Percentiles rank a stretch among this genome's conserved stretches.
Conservation (phyloP, 2,113 vertebrate genomes). For the Perccottus glenii region DNA sequence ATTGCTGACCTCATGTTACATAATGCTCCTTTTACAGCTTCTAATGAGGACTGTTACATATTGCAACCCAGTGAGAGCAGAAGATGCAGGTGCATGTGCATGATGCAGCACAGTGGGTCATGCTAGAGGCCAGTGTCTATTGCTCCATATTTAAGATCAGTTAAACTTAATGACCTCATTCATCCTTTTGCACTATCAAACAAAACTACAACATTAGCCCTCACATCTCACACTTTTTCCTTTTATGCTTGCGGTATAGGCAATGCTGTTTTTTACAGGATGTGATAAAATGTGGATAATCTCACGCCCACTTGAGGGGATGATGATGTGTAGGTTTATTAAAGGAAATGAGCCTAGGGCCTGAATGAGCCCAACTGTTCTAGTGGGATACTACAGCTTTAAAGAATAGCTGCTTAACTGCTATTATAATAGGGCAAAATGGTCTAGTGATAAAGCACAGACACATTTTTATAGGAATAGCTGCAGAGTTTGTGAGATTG, state of each 20-base stretch:
- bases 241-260: constrained; percentile 59
- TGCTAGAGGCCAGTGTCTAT: constrained; percentile 45
- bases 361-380: constrained; percentile 45
- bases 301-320: constrained; percentile 69
- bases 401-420: constrained; percentile 31
- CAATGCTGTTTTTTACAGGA: constrained; percentile 58
- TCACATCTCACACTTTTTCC: constrained; percentile 37
- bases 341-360: constrained; percentile 58
- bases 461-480: constrained; percentile 21
- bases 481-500: neutral
- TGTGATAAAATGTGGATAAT: constrained; percentile 69
- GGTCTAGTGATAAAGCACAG: constrained; percentile 10
- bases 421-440: constrained; percentile 28
- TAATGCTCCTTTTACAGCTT: constrained; percentile 22
- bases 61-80: constrained; percentile 12
- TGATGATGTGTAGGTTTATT: constrained; percentile 69
- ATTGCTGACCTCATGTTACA: constrained; percentile 48
- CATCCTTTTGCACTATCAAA: constrained; percentile 55
- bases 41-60: constrained; percentile 54
- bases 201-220: constrained; percentile 58
- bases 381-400: constrained; percentile 25
- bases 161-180: constrained; percentile 73
- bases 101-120: constrained; percentile 32
- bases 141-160: constrained; percentile 60
- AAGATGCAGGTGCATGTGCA: neutral